Conservation (phyloP, 2,113 vertebrate genomes). For the Catharus minimus region DNA sequence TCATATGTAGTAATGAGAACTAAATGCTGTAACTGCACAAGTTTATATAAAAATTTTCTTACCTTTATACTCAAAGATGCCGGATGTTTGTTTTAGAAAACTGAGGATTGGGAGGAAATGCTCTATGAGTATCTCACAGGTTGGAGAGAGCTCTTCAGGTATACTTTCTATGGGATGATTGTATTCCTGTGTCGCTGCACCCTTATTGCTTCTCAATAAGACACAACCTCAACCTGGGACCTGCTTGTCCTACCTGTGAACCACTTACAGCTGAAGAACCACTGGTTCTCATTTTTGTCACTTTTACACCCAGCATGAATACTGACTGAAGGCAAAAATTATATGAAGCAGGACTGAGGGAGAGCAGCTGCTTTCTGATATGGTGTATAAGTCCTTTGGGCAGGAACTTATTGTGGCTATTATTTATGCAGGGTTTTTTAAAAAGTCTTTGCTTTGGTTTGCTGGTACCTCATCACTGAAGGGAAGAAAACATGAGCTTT, state of each 20-base stretch:
- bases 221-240: background rate
- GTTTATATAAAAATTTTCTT: background rate
- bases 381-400: background rate
- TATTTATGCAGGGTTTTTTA: background rate
- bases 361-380: background rate
- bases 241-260: background rate
- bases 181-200: background rate
- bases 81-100: background rate
- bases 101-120: background rate
- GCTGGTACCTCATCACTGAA: background rate
- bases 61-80: background rate
- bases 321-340: background rate
- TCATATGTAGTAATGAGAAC: accelerated
- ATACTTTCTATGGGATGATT: background rate
- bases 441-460: background rate
- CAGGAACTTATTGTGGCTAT: background rate
- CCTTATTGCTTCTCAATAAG: background rate
- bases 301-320: background rate
- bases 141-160: background rate
- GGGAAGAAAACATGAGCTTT: background rate
- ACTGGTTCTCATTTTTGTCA: background rate
- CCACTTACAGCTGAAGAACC: background rate
- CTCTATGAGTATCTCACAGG: background rate
- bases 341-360: background rate
- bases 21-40: background rate